Conservation (phyloP, 2,797 vertebrate species). For the Malacoraja senta region DNA sequence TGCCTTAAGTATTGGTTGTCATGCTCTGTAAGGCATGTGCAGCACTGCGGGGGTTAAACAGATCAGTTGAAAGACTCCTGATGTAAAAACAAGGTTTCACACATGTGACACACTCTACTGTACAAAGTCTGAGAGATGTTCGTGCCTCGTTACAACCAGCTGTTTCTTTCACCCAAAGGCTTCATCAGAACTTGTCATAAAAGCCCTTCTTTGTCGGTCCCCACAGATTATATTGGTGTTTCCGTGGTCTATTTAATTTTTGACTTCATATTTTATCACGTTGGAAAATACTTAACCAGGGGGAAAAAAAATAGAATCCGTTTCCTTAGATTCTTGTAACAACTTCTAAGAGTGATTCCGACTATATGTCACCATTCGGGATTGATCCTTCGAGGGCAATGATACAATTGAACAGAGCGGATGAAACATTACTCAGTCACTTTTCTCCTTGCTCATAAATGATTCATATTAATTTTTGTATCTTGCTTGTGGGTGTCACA, state of each 20-base stretch:
- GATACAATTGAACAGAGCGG: not conserved
- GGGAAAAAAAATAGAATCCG: not conserved
- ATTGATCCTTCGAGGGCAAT: conserved; percentile 25
- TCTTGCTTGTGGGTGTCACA: not conserved
- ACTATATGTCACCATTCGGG: not conserved
- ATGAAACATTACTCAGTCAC: not conserved
- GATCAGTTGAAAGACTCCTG: not conserved
- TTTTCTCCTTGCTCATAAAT: conserved; percentile 17
- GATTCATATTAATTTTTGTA: conserved; percentile 2
- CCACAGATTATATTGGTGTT: not conserved
- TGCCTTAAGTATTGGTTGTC: not conserved
- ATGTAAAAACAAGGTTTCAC: not conserved
- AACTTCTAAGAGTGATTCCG: not conserved
- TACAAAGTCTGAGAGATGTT: not conserved
- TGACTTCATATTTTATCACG: not conserved
- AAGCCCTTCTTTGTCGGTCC: not conserved
- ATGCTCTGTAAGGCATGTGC: not conserved
- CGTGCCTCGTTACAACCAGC: not conserved
- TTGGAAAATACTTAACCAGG: not conserved
- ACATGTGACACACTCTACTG: not conserved
- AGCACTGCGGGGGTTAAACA: not conserved
- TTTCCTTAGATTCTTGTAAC: not conserved
- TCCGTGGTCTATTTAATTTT: not conserved
- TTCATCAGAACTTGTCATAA: not conserved
- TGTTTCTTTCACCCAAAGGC: not conserved